phyloP scores from a whole-genome alignment of 2,113 vertebrate genomes.

The Dermatemys mawii region DNA sequence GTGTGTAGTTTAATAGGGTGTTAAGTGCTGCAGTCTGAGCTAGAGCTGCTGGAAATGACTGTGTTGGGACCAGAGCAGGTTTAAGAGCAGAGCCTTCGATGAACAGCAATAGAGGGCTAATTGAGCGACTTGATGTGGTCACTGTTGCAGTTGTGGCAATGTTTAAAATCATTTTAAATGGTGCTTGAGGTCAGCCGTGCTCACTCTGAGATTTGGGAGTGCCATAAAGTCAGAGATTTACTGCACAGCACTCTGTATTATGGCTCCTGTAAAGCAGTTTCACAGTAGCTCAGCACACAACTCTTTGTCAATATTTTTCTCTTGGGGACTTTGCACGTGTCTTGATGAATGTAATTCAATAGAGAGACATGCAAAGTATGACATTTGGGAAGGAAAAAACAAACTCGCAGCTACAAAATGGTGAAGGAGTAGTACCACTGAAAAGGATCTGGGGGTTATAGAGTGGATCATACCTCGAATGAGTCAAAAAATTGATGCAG shows the following conservation, averaged over 20 bases:
- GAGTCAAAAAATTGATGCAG: no score
- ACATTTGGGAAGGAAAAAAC: not conserved
- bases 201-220: not conserved
- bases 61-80: not conserved
- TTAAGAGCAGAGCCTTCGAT: not conserved
- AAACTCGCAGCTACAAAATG: not conserved
- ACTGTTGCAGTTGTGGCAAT: not conserved
- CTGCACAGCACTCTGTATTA: fast-evolving
- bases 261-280: not conserved
- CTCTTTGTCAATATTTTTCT: not conserved
- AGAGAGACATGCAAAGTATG: not conserved
- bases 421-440: not conserved
- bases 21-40: not conserved
- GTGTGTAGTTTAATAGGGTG: not conserved
- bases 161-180: not conserved
- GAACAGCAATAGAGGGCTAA: not conserved
- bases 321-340: not conserved
- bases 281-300: fast-evolving
- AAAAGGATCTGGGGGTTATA: not conserved
- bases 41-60: not conserved
- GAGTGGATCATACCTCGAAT: not conserved
- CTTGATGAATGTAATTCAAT: not conserved
- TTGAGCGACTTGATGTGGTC: fast-evolving
- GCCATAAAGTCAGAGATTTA: not conserved
- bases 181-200: not conserved